Conservation (phyloP, 2,113 vertebrate genomes). For the Pontoporia blainvillei region DNA sequence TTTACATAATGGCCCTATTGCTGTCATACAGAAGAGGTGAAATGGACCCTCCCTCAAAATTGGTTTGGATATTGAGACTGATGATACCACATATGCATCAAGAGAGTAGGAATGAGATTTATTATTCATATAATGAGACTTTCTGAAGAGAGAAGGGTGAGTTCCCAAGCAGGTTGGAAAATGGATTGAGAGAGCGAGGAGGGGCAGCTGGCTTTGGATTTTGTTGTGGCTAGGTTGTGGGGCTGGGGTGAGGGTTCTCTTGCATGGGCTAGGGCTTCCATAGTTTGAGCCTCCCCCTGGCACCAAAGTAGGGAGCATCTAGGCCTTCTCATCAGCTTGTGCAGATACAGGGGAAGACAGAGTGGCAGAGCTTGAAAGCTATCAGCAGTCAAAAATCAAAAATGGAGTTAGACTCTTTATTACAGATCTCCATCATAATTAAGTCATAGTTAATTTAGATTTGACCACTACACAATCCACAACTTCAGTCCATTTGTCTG, state of each 20-base stretch:
- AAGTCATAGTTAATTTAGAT: slow-evolving; percentile 6
- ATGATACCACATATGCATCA: background rate
- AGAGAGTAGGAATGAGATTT: slow-evolving; percentile 11
- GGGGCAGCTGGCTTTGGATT: background rate
- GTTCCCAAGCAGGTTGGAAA: background rate
- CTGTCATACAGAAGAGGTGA: background rate
- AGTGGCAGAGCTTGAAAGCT: background rate
- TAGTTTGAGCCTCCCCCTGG: background rate
- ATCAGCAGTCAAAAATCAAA: background rate
- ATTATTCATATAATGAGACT: slow-evolving; percentile 2
- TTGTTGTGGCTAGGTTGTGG: background rate
- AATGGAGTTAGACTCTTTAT: background rate
- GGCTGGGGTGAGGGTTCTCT: background rate
- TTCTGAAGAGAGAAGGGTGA: background rate
- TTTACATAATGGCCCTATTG: background rate
- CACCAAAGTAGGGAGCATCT: background rate
- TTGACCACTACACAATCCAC: background rate
- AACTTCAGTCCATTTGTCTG: background rate
- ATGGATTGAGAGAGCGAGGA: background rate
- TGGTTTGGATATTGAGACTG: background rate
- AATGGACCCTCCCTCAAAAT: background rate
- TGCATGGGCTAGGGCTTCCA: background rate
- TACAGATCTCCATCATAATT: background rate
- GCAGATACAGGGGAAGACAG: background rate
- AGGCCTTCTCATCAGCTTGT: background rate